Base-by-base conservation (phyloP, 2,113 vertebrate genomes). In the Gambusia holbrooki region DNA sequence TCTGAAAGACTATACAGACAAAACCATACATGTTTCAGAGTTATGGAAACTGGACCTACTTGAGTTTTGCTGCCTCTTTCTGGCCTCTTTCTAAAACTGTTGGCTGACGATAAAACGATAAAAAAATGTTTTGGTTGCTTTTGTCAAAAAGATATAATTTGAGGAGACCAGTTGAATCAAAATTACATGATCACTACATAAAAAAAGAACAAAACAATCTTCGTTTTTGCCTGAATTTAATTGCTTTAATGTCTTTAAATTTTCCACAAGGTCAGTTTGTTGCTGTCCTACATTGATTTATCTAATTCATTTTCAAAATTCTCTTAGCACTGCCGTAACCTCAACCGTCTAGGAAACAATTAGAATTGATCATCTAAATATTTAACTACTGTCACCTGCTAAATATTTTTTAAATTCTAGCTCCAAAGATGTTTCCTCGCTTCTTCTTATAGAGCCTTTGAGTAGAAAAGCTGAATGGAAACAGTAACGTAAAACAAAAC, bases 71-170 rank as follows among this genome's bases (percentile, higher is more conserved):
- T 48, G 14, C 4, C 13, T 45, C 15, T 14, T 45, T 13, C 42
- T 45, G 42, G 4, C 13, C 42, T 45, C 42, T 48, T 19, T 48
- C 45, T 6, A 19, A n/a, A n/a, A 25, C 22, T 25, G 22, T 85
- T 45, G 60, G 48, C 66, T 66, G 19, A 22, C 48, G 72, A 71
- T 74, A 78, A 81, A 62, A 37, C 35, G 2, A 37, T 37, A 48
- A 66, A 66, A 66, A 75, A 80, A 75, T 69, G 9, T n/a, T 78
- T 82, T 22, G 4, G 48, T 1, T 51, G 19, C 19, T 8, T 51
- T 51, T 51, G 14, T 51, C 48, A 17, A 22, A 22, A 17, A 51
- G 5, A 22, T 51, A 51, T 51, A 51, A 17, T 22, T 17, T 25
- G 19, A 25, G 7, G 22, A 54, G 22, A 54, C 15, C 51, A 58